Evolutionary conservation across 1,140 invertebrate genomes (phyloP).

Genomic region (Lordiphosa mommai): DNA sequence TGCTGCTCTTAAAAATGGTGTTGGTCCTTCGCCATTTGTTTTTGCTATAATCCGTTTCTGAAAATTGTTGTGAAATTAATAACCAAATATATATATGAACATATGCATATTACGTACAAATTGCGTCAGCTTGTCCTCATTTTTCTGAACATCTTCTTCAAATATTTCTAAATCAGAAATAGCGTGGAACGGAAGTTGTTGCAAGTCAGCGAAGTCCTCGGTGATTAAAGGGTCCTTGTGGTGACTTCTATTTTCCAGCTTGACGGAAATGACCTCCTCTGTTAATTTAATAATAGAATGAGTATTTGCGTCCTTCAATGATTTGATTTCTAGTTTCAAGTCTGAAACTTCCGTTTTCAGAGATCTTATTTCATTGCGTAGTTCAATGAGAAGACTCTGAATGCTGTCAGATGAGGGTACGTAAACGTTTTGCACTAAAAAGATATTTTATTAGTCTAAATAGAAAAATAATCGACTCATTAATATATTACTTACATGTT

Average conservation of each 20-base stretch:
- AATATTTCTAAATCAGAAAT: slow-evolving; percentile 5
- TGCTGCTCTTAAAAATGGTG: slow-evolving; percentile 3
- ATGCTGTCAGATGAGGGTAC: slow-evolving; percentile 1
- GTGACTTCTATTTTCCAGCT: slow-evolving; percentile 7
- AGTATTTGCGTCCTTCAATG: slow-evolving; percentile 1
- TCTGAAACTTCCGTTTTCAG: slow-evolving; percentile 2
- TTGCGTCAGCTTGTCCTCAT: slow-evolving; percentile 4
- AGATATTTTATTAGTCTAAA: neutral
- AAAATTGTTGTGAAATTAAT: neutral
- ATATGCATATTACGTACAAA: slow-evolving; percentile 7
- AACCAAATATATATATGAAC: slow-evolving; percentile 4
- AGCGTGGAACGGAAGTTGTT: slow-evolving; percentile 2
- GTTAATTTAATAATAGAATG: slow-evolving; percentile 1
- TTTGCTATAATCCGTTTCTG: neutral
- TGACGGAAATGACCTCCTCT: slow-evolving; percentile 6
- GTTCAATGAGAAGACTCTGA: slow-evolving; percentile 1
- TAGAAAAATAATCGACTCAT: neutral
- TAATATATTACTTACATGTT: slow-evolving; percentile 8
- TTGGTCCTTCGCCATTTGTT: neutral
- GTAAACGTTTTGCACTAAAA: slow-evolving; percentile 2
- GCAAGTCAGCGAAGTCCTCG: neutral
- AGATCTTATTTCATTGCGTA: neutral
- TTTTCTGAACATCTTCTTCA: slow-evolving; percentile 9
- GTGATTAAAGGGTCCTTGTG: neutral
- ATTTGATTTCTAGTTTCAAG: neutral